phyloP scores from a whole-genome alignment of 2,797 vertebrate species.

The Sebastolobus alascanus region DNA sequence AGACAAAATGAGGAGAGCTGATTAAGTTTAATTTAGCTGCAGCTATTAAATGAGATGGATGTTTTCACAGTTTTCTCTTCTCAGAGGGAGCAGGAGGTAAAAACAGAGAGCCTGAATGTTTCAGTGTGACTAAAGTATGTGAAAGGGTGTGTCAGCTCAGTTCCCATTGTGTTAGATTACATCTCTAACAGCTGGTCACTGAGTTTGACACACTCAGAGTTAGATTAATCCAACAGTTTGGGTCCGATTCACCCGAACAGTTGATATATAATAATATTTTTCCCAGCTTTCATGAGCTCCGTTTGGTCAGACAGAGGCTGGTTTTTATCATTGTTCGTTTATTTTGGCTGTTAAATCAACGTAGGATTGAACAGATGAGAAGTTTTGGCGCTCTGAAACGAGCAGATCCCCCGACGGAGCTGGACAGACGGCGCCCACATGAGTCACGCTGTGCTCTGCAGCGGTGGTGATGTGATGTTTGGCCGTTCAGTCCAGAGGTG shows the following conservation, averaged over 20 bases:
- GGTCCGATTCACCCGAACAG: not conserved
- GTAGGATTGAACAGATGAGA: not conserved
- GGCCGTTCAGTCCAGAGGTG: not conserved
- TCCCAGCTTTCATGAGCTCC: not conserved
- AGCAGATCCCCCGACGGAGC: conserved; percentile 9
- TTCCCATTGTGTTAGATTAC: not conserved
- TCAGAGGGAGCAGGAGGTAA: not conserved
- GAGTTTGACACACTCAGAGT: not conserved
- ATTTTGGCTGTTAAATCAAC: not conserved
- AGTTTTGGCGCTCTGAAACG: not conserved
- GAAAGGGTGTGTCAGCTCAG: conserved; percentile 24
- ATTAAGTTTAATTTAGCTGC: conserved; percentile 49
- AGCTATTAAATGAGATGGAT: conserved; percentile 19
- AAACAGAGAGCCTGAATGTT: conserved; percentile 11
- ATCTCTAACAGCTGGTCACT: not conserved
- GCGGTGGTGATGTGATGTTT: not conserved
- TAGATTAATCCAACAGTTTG: not conserved
- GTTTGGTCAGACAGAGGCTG: not conserved
- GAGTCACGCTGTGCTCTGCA: conserved; percentile 19
- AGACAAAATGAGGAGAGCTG: conserved; percentile 24
- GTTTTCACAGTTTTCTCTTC: not conserved
- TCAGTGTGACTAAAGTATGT: conserved; percentile 3
- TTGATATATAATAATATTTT: not conserved
- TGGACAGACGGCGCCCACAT: not conserved
- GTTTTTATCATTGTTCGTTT: not conserved